A percentile compares a stretch with the other conserved stretches of the same genome.
Conservation (phyloP, 2,888 invertebrate species). For the Sicus ferrugineus region DNA sequence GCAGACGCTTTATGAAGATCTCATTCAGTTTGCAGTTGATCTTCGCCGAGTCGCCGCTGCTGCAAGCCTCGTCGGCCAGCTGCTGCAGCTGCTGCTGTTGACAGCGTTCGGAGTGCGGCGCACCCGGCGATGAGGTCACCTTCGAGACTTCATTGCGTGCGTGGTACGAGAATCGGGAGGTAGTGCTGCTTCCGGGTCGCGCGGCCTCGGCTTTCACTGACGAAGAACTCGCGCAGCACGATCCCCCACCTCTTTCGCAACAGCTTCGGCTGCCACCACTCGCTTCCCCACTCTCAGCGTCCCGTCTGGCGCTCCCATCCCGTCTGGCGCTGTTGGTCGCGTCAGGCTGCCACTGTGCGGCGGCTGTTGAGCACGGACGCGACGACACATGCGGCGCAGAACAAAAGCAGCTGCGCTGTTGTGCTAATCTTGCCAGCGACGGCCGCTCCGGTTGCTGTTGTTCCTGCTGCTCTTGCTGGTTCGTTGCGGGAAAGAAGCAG, state of each 20-base stretch:
- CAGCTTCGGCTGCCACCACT: neutral
- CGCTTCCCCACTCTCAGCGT: neutral
- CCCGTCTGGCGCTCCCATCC: neutral
- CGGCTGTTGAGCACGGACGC: neutral
- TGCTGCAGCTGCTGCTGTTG: slow-evolving; percentile 35
- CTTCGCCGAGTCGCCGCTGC: slow-evolving; percentile 43
- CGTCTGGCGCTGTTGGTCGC: neutral
- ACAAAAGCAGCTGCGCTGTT: neutral
- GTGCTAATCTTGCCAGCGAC: neutral
- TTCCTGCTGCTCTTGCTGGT: slow-evolving; percentile 9
- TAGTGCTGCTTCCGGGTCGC: neutral
- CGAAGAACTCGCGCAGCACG: neutral
- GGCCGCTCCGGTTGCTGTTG: neutral
- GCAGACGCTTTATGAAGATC: slow-evolving; percentile 71
- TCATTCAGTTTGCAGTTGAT: slow-evolving; percentile 68
- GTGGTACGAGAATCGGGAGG: slow-evolving; percentile 1
- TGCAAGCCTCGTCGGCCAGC: slow-evolving; percentile 32
- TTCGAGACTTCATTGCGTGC: slow-evolving; percentile 31
- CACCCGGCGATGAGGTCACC: slow-evolving; percentile 14
- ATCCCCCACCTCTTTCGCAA: neutral
- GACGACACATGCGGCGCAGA: neutral
- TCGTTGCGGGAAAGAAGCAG: slow-evolving; percentile 9
- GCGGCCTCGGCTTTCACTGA: neutral
- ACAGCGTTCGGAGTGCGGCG: neutral
- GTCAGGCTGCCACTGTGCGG: neutral